These are phyloP conservation scores for Gobius niger DNA, from an alignment of 2,113 vertebrate genomes.

Conservation along the genomic window DNA sequence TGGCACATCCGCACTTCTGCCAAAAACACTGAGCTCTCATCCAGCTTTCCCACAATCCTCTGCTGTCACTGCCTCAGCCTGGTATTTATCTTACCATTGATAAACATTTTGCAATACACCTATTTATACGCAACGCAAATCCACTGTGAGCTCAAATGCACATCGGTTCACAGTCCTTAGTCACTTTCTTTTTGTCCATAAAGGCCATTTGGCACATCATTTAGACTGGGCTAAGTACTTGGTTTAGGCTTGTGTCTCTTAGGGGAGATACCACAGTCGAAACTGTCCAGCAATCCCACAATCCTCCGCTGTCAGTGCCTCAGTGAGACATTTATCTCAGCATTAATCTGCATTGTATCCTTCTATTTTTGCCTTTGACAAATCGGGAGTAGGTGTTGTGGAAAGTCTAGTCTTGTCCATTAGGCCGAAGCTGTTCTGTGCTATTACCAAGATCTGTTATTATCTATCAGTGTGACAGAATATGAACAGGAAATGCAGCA, in stretches of 20 bases:
- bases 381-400: neutral
- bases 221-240: neutral
- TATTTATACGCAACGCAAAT: neutral
- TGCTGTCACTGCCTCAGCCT: constrained; percentile 6
- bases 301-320: constrained; percentile 7
- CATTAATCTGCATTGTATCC: constrained; percentile 1
- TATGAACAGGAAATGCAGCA: no score
- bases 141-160: neutral
- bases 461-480: no score
- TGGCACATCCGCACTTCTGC: constrained; percentile 8
- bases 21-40: constrained; percentile 2
- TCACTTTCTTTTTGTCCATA: neutral
- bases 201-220: neutral
- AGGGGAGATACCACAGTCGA: neutral
- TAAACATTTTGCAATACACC: neutral
- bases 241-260: neutral
- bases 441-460: no score
- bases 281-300: constrained; percentile 16
- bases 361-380: neutral
- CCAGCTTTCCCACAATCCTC: constrained; percentile 16
- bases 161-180: neutral
- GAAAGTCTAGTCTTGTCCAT: no score
- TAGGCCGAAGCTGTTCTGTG: no score
- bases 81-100: neutral
- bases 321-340: neutral